Base-by-base conservation (phyloP, 2,113 vertebrate genomes). In the Xenus cinereus region DNA sequence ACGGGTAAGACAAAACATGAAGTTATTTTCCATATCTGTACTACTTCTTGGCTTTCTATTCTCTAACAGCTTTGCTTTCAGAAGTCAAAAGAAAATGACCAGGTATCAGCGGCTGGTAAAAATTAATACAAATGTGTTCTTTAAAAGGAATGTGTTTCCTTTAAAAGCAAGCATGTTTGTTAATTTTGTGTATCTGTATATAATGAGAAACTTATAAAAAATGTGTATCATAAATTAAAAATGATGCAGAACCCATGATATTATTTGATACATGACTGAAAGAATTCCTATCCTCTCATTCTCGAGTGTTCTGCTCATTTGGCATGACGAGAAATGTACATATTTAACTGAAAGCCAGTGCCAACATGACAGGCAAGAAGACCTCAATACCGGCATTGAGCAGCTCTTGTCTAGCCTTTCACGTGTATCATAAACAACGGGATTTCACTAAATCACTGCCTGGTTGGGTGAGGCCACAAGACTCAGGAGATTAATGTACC, bases 281-380 rank as follows among this genome's bases (percentile, higher is more conserved):
- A 69, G 66, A 81, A 87, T 43, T 81, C 67, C 67, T 77, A 4
- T 75, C 21, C 62, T 84, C 9, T 48, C 48, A 78, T 46, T 94
- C 87, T 83, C 78, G 89, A 96, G 45, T 73, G 68, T 75, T 93
- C 63, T 89, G 33, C 37, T 89, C 6, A 76, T 90, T 88, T 94
- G 72, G 51, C 85, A 76, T 76, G 54, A 92, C 90, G 81, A 89
- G 67, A 93, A 90, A 88, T 95, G 75, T 82, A 37, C 53, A 68
- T 57, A 79, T 89, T 75, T 87, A 95, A 91, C 96, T 96, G 91
- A 93, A 96, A 96, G 95, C 67, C 85, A 93, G 80, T 21, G 82
- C 83, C 63, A 83, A 56, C 59, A 89, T 2, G 86, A 72, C 28
- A 81, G 94, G 92, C 84, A 94, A 93, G 81, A 57, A 17, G 28